Percentiles rank a stretch among this genome's conserved stretches.
Evolutionary conservation across 1,140 invertebrate species (phyloP).

Genomic region (Maniola jurtina): DNA sequence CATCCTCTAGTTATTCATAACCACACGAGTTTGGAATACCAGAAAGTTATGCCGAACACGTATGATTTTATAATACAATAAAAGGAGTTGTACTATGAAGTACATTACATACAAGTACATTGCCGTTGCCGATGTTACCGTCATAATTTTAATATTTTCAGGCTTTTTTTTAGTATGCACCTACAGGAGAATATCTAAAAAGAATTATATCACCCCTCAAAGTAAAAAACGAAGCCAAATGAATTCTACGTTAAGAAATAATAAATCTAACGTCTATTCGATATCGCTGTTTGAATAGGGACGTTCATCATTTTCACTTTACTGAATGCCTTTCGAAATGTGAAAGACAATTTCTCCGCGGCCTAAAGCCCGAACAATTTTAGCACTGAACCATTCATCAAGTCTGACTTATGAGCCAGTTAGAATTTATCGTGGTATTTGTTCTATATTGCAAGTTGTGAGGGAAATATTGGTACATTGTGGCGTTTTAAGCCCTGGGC

Average conservation of each 20-base stretch:
- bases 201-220: conserved; percentile 3
- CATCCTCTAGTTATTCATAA: no score
- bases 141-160: no score
- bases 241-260: conserved; percentile 16
- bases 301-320: conserved; percentile 37
- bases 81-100: no score
- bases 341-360: conserved; percentile 35
- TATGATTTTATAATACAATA: no score
- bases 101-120: no score
- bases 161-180: not conserved
- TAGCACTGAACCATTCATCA: conserved; percentile 31
- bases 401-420: conserved; percentile 29
- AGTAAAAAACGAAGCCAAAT: not conserved
- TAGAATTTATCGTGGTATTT: conserved; percentile 31
- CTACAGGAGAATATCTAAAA: not conserved
- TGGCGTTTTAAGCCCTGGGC: no score
- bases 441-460: not conserved
- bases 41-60: no score
- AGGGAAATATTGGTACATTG: no score
- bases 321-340: conserved; percentile 31
- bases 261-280: conserved; percentile 18
- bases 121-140: no score
- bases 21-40: no score
- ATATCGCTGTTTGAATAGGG: conserved; percentile 28
- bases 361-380: conserved; percentile 31